These are phyloP conservation scores for Aphaenogaster rudis DNA, from an alignment of 1,140 invertebrate species.

Conservation along the genomic window DNA sequence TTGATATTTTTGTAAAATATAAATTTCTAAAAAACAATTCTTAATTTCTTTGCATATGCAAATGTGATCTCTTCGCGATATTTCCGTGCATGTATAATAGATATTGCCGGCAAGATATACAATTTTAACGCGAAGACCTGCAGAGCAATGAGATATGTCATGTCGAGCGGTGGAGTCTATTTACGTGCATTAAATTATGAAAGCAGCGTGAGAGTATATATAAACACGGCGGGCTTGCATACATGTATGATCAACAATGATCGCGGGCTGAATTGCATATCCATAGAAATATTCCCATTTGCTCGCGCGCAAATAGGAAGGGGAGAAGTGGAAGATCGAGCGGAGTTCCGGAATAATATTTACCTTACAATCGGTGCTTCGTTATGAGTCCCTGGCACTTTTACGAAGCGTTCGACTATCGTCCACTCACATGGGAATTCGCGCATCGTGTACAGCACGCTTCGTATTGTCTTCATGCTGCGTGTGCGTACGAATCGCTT, in stretches of 20 bases:
- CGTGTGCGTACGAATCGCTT: neutral
- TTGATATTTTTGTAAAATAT: neutral
- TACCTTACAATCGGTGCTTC: constrained; percentile 64
- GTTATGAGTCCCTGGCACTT: constrained; percentile 33
- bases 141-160: constrained; percentile 12
- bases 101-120: neutral
- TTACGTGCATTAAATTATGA: constrained; percentile 61
- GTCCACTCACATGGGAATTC: constrained; percentile 11
- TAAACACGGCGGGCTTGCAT: constrained; percentile 21
- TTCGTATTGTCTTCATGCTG: constrained; percentile 33
- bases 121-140: constrained; percentile 35
- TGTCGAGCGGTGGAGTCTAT: constrained; percentile 39
- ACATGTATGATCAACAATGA: constrained; percentile 63
- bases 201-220: constrained; percentile 19
- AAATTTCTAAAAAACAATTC: constrained; percentile 8
- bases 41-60: neutral
- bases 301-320: constrained; percentile 16
- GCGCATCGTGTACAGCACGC: constrained; percentile 10
- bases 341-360: constrained; percentile 58
- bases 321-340: constrained; percentile 21
- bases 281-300: constrained; percentile 52
- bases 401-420: constrained; percentile 38
- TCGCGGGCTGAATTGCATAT: constrained; percentile 56
- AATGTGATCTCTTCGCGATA: neutral
- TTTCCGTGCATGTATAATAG: neutral